Evolutionary conservation across 2,113 vertebrate genomes (phyloP).

Genomic region (Catagonus wagneri): DNA sequence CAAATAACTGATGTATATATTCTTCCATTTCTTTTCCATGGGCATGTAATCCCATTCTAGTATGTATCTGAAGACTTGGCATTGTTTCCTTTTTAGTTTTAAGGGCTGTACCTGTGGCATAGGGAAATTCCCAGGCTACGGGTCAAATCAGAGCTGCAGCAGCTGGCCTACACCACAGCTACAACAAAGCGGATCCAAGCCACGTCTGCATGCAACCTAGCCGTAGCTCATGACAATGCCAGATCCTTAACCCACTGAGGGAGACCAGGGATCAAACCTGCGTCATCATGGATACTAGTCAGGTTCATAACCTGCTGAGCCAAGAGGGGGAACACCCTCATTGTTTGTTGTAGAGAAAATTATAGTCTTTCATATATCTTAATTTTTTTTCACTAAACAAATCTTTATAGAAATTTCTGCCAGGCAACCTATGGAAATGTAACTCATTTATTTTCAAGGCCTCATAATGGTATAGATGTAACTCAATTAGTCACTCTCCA

Average conservation of each 20-base stretch:
- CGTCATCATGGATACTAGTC: too few species aligned
- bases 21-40: neutral
- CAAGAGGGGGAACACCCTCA: too few species aligned
- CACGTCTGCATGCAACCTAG: too few species aligned
- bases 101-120: too few species aligned
- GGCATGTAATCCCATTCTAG: neutral
- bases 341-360: conserved; percentile 7
- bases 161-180: too few species aligned
- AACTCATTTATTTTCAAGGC: conserved; percentile 18
- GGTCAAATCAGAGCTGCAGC: too few species aligned
- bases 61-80: neutral
- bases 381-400: neutral
- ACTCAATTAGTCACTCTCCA: neutral
- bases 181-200: too few species aligned
- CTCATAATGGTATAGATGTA: neutral
- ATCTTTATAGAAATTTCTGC: neutral
- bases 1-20: neutral
- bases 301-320: too few species aligned
- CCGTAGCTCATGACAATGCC: too few species aligned
- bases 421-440: neutral
- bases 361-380: neutral
- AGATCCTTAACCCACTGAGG: too few species aligned
- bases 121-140: too few species aligned
- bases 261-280: too few species aligned
- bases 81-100: neutral